A percentile compares a stretch with the other conserved stretches of the same genome.
These are phyloP conservation scores for Epiblema foenella DNA, from an alignment of 2,888 invertebrate species.

Conservation along the genomic window DNA sequence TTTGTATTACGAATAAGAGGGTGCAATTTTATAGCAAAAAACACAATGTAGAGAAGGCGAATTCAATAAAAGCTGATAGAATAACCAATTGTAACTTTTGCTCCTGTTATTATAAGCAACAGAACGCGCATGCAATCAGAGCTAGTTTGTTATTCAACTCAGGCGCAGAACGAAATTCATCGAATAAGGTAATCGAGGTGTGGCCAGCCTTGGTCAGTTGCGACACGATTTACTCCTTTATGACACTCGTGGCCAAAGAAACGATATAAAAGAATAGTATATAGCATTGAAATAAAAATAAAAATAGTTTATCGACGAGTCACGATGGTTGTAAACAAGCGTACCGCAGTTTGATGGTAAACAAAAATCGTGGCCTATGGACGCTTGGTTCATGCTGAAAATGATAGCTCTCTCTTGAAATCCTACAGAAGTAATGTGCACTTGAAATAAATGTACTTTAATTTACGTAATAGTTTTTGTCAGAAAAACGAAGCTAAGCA, in stretches of 20 bases:
- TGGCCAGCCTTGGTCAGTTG: slow-evolving; percentile 64
- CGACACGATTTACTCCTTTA: slow-evolving; percentile 41
- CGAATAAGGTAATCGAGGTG: slow-evolving; percentile 62
- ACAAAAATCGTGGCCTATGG: too few species aligned
- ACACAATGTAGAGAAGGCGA: not conserved
- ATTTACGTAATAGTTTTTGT: too few species aligned
- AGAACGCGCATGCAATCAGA: slow-evolving; percentile 30
- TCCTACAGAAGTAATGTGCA: too few species aligned
- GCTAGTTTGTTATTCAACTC: slow-evolving; percentile 49
- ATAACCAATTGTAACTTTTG: not conserved
- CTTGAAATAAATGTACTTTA: too few species aligned
- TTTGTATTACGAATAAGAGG: not conserved
- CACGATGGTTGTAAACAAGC: too few species aligned
- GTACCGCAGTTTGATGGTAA: too few species aligned
- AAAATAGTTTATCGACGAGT: too few species aligned
- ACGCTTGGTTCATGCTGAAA: too few species aligned
- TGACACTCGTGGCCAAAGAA: slow-evolving; percentile 16
- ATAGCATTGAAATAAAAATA: not conserved
- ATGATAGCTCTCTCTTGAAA: too few species aligned
- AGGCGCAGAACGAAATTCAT: slow-evolving; percentile 50
- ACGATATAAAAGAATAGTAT: not conserved
- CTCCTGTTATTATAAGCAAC: not conserved
- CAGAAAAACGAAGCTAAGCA: not conserved
- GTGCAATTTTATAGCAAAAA: not conserved
- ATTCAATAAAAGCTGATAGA: not conserved